Conservation (phyloP, 1,140 invertebrate genomes). For the Ctenoplectra terminalis region DNA sequence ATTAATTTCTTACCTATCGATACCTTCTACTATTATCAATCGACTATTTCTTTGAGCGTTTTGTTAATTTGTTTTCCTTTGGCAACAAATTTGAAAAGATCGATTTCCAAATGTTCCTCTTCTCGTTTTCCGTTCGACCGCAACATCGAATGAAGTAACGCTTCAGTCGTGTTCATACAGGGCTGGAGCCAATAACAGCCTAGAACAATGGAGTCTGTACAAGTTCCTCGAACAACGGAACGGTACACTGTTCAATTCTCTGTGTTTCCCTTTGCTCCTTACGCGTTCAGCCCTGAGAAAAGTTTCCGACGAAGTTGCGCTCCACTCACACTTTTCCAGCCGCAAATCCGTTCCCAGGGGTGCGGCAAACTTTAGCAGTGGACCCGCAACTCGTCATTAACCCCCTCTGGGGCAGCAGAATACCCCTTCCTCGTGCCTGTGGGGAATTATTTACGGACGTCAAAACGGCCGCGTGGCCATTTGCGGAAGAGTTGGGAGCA, state of each 20-base stretch:
- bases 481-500: slow-evolving; percentile 39
- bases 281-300: slow-evolving; percentile 31
- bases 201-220: slow-evolving; percentile 19
- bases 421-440: neutral
- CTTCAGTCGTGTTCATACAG: neutral
- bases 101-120: no score
- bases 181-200: slow-evolving; percentile 13
- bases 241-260: slow-evolving; percentile 10
- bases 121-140: neutral
- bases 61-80: no score
- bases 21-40: no score
- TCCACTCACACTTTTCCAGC: slow-evolving; percentile 45
- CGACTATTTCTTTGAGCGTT: no score
- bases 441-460: slow-evolving; percentile 59
- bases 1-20: neutral
- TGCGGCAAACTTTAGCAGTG: slow-evolving; percentile 48
- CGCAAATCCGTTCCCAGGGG: slow-evolving; percentile 55
- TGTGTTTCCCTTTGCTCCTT: slow-evolving; percentile 9
- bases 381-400: slow-evolving; percentile 1
- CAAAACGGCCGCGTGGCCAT: slow-evolving; percentile 20
- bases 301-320: slow-evolving; percentile 52
- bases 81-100: neutral
- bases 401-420: neutral
- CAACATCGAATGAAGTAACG: neutral
- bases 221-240: slow-evolving; percentile 63